Base-by-base conservation (phyloP, 2,888 invertebrate genomes). In the Melieria picta region DNA sequence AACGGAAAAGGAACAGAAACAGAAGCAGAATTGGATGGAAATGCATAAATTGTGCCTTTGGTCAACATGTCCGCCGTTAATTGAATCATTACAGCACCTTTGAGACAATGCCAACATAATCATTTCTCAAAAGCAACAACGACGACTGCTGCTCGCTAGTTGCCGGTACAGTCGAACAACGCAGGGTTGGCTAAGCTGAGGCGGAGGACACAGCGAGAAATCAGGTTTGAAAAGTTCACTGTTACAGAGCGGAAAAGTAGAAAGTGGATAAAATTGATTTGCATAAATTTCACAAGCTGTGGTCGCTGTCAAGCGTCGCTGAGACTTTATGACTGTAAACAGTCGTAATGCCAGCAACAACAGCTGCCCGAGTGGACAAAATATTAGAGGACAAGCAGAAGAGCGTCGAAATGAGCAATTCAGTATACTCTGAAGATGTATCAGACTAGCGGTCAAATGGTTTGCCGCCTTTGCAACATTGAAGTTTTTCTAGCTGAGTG, bases 81-180 rank as follows among this genome's bases (percentile, higher is more conserved):
- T 82, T 82, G 80, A 82, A 81, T 82, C 81, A 81, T 81, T 81
- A 77, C 74, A 72, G 72, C 71, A 75, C 69, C 73, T 76, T 60
- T 46, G 65, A 42, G 61, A 71, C 71, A 71, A 71, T 65, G 58
- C 55, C 47, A 69, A 56, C 56, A 48, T 62, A 63, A 69, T 69
- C 42, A 69, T 69, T 69, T 56, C 62, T 63, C 69, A 62, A 56
- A 69, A 62, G 13, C 46, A 47, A 62, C n/a, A 62, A 42, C 56
- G n/a, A 30, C 30, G 1, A 52, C 11, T n/a, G 11, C 2, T 7
- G 11, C 11, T 52, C 52, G 11, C 11, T 13, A 6, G 52, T 52
- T 11, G 52, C 11, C 52, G 13, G 13, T 52, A 52, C 5, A 11
- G 9, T n/a, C 5, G 13, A 52, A 52, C 1, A 6, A 42, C 5